These are phyloP conservation scores for Anoncus sp. DNA, from an alignment of 2,888 invertebrate species.

Conservation along the genomic window DNA sequence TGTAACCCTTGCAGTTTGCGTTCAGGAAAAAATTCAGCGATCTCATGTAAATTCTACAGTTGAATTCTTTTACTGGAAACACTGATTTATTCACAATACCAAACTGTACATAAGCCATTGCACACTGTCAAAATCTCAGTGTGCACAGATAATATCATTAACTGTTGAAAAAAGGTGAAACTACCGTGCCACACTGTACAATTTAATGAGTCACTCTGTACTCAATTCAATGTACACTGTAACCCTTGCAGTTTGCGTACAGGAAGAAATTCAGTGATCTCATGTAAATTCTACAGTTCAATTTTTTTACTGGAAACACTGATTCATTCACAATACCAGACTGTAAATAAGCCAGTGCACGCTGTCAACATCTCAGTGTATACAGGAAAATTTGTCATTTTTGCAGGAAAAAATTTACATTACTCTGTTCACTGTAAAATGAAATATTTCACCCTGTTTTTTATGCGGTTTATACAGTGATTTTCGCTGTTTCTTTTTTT, in stretches of 20 bases:
- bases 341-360: conserved; percentile 15
- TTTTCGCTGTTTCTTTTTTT: conserved; percentile 15
- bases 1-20: too few relatives aligned
- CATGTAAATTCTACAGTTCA: conserved; percentile 11
- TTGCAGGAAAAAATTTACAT: neutral
- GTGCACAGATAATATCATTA: neutral
- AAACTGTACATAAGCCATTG: too few relatives aligned
- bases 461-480: conserved; percentile 8
- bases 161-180: conserved; percentile 5
- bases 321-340: neutral
- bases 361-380: conserved; percentile 15
- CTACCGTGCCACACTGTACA: conserved; percentile 8
- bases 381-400: conserved; percentile 12
- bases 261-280: neutral
- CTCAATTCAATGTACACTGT: conserved; percentile 13
- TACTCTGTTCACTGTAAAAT: conserved; percentile 13
- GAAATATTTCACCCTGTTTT: conserved; percentile 5
- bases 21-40: too few relatives aligned
- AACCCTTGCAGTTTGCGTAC: conserved; percentile 7
- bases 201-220: conserved; percentile 6
- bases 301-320: conserved; percentile 5
- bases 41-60: too few relatives aligned
- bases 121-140: too few relatives aligned
- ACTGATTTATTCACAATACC: too few relatives aligned
- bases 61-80: too few relatives aligned